Evolutionary conservation across 2,797 vertebrate genomes (phyloP).

Genomic region (Discoglossus pictus): DNA sequence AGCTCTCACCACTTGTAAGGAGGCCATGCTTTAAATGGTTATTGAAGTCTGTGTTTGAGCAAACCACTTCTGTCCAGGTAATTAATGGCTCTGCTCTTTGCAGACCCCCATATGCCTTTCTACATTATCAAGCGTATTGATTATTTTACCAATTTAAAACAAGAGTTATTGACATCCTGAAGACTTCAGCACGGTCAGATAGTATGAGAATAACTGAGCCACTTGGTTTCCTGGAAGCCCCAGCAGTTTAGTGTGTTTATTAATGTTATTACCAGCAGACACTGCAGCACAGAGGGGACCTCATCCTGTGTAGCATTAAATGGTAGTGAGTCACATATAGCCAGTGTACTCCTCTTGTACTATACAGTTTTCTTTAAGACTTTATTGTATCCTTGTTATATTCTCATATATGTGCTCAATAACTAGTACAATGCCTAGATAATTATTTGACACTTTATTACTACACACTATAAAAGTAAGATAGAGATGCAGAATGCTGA

Average conservation of each 20-base stretch:
- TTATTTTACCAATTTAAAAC: conserved; percentile 44
- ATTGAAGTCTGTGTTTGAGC: conserved; percentile 36
- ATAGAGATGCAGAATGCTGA: no score
- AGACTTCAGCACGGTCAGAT: conserved; percentile 34
- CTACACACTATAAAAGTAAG: no score
- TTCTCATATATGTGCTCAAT: no score
- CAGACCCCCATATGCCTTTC: conserved; percentile 33
- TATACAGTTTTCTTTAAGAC: not conserved
- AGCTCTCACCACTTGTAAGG: conserved; percentile 13
- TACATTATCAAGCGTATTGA: conserved; percentile 47
- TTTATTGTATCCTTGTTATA: conserved; percentile 6
- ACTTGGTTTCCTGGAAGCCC: conserved; percentile 34
- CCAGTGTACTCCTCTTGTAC: not conserved
- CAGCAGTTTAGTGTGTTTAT: conserved; percentile 31
- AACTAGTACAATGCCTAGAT: no score
- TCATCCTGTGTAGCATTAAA: no score
- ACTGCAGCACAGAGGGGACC: not conserved
- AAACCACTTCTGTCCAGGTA: conserved; percentile 39
- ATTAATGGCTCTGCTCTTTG: conserved; percentile 36
- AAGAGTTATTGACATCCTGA: conserved; percentile 44
- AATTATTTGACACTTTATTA: no score
- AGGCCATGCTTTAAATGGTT: conserved; percentile 9
- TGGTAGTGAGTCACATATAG: no score
- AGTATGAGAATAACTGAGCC: conserved; percentile 26
- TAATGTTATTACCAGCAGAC: conserved; percentile 22